Conservation (phyloP, 2,888 invertebrate genomes). For the Poecilobothrus nobilitatus region DNA sequence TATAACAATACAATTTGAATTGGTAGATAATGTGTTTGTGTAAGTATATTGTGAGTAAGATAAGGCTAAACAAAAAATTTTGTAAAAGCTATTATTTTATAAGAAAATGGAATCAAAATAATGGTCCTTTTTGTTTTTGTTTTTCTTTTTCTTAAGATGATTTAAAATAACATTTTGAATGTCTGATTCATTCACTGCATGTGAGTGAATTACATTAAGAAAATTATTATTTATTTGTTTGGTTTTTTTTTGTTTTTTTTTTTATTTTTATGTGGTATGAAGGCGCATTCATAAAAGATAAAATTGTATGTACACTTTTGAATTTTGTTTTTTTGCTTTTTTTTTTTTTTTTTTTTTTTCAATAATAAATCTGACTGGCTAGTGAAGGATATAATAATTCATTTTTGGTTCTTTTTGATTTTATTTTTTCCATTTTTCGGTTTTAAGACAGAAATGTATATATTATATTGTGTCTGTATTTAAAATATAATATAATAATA, state of each 20-base stretch:
- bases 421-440: background rate
- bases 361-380: constrained; percentile 6
- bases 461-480: background rate
- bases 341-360: no score
- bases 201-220: background rate
- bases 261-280: no score
- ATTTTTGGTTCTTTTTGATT: background rate
- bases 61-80: no score
- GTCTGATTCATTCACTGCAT: background rate
- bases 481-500: background rate
- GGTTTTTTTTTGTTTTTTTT: no score
- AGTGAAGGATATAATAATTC: constrained; percentile 6
- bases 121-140: background rate
- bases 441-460: background rate
- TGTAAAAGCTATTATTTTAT: no score
- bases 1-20: background rate
- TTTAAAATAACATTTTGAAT: background rate
- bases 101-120: background rate
- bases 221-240: no score
- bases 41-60: no score
- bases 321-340: no score
- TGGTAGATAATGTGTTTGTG: no score
- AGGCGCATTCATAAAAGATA: no score
- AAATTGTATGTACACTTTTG: no score
- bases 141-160: background rate